Evolutionary conservation across 2,888 invertebrate species (phyloP).

Genomic region (Thyatira batis): DNA sequence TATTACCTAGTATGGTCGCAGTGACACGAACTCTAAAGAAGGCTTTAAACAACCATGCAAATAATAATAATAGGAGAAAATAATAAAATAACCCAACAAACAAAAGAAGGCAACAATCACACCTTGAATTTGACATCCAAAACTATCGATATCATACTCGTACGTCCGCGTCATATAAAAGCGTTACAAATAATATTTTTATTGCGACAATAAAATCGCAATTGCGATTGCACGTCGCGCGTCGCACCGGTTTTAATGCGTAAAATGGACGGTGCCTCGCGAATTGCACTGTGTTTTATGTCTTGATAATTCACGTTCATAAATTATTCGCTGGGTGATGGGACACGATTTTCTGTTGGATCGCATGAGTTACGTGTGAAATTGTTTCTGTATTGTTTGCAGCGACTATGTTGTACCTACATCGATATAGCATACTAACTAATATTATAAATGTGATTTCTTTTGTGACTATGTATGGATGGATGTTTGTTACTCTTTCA

Average conservation of each 20-base stretch:
- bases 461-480: no score
- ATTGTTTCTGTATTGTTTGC: neutral
- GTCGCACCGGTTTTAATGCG: conserved; percentile 23
- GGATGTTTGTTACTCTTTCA: no score
- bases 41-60: no score
- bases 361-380: neutral
- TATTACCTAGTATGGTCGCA: no score
- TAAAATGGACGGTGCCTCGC: conserved; percentile 3
- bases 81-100: no score
- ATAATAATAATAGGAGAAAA: no score
- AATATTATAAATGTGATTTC: no score
- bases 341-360: neutral
- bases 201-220: conserved; percentile 16
- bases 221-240: conserved; percentile 6
- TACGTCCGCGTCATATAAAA: conserved; percentile 14
- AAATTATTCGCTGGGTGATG: neutral
- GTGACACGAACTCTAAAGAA: no score
- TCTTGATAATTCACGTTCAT: conserved; percentile 21
- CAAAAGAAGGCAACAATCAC: no score
- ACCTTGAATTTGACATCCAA: neutral
- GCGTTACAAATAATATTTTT: conserved; percentile 18
- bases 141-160: conserved; percentile 2
- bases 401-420: no score
- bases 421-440: no score
- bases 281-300: conserved; percentile 18